Conservation (phyloP, 1,140 invertebrate genomes). For the Rhizoglyphus robini region DNA sequence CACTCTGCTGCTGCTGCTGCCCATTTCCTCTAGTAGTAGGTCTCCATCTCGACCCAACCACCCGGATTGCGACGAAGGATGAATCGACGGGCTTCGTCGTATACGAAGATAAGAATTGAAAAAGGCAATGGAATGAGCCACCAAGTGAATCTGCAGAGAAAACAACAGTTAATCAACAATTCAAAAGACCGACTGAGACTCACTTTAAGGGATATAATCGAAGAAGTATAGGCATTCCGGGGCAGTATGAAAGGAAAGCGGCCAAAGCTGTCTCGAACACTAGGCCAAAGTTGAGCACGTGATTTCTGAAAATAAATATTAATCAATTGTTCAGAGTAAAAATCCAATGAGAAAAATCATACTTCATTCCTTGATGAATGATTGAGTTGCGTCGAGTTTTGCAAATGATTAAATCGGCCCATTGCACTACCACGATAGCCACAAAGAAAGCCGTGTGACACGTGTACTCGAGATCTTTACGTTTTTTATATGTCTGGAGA, state of each 20-base stretch:
- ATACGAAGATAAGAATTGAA: slow-evolving; percentile 90
- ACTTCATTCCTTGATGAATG: slow-evolving; percentile 51
- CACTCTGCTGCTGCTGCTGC: too few relatives aligned
- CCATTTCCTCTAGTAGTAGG: slow-evolving; percentile 56
- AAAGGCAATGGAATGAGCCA: slow-evolving; percentile 95
- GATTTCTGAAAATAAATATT: slow-evolving; percentile 34
- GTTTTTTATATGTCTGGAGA: slow-evolving; percentile 12
- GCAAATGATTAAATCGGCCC: slow-evolving; percentile 54
- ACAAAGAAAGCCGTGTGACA: slow-evolving; percentile 54
- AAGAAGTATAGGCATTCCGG: slow-evolving; percentile 50
- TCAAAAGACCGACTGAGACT: too few relatives aligned
- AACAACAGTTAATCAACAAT: too few relatives aligned
- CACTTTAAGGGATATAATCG: slow-evolving; percentile 43
- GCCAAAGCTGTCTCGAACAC: slow-evolving; percentile 56
- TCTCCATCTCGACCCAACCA: slow-evolving; percentile 95
- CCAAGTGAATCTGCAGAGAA: slow-evolving; percentile 61
- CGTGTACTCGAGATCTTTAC: slow-evolving; percentile 44
- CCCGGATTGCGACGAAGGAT: slow-evolving; percentile 89
- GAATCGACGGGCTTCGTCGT: slow-evolving; percentile 90
- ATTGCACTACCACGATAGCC: slow-evolving; percentile 52
- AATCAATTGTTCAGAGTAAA: not conserved
- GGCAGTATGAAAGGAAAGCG: slow-evolving; percentile 52
- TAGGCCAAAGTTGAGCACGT: slow-evolving; percentile 56
- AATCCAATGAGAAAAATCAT: slow-evolving; percentile 25
- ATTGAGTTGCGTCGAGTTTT: slow-evolving; percentile 50